phyloP scores from a whole-genome alignment of 37 sponge, comb jelly and placozoan genomes.

The Aphrocallistes beatrix region DNA sequence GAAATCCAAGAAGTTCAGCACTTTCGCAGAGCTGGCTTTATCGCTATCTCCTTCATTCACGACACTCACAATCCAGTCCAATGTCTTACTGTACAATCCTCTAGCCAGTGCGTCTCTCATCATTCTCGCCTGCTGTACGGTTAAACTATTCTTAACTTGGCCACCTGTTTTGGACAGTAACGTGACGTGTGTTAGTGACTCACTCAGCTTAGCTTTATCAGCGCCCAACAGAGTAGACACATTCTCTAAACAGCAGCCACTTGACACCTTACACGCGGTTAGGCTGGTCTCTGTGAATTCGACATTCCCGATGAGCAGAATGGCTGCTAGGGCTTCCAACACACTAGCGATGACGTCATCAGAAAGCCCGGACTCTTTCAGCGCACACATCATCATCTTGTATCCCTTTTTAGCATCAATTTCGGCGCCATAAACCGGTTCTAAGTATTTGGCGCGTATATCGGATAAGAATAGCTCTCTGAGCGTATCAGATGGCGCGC shows the following conservation, averaged over 20 bases:
- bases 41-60: background rate
- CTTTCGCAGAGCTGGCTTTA: background rate
- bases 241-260: background rate
- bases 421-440: background rate
- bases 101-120: background rate
- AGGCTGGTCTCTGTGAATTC: background rate
- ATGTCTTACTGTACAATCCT: background rate
- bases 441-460: background rate
- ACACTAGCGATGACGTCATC: background rate
- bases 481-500: background rate
- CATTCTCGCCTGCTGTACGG: background rate
- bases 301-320: background rate
- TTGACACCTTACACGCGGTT: slow-evolving; percentile 1
- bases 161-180: background rate
- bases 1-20: background rate
- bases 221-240: background rate
- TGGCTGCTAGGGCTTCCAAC: background rate
- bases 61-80: background rate
- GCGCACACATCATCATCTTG: background rate
- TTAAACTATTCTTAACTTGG: background rate
- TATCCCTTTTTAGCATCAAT: slow-evolving; percentile 9
- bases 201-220: background rate
- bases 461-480: background rate
- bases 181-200: background rate
- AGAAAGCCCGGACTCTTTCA: background rate